Conservation (phyloP, 2,888 invertebrate species). For the Lasius platythorax region DNA sequence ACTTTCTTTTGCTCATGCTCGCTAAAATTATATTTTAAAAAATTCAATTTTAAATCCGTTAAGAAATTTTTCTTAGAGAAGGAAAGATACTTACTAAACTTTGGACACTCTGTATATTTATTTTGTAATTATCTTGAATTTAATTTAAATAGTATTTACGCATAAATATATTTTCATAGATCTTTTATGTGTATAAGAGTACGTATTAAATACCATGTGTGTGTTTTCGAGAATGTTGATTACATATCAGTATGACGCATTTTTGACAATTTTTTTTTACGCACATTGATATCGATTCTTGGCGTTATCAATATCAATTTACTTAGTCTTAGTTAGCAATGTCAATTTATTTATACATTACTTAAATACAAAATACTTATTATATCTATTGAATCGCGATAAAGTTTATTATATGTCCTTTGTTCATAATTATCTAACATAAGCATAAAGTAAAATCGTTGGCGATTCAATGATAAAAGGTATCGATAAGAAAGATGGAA, state of each 20-base stretch:
- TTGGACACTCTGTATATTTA: not conserved
- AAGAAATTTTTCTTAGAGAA: no score
- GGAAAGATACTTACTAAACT: not conserved
- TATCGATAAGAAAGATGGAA: not conserved
- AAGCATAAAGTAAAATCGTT: not conserved
- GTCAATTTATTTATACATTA: no score
- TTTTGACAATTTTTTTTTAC: constrained; percentile 7
- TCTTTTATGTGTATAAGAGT: not conserved
- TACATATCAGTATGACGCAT: not conserved
- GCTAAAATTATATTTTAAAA: no score
- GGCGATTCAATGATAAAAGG: not conserved
- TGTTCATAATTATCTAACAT: constrained; percentile 3
- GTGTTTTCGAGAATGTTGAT: not conserved
- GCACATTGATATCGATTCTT: constrained; percentile 15
- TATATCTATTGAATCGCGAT: not conserved
- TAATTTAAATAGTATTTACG: not conserved
- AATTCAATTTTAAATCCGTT: no score
- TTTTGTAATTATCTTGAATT: not conserved
- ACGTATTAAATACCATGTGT: not conserved
- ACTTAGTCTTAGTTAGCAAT: no score
- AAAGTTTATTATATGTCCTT: not conserved
- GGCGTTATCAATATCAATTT: constrained; percentile 17
- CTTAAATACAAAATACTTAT: not conserved
- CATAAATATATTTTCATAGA: not conserved
- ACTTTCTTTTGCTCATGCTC: no score